Conservation (phyloP, 53 echinoderm and acorn worm genomes). For the Hippasteria phrygiana region DNA sequence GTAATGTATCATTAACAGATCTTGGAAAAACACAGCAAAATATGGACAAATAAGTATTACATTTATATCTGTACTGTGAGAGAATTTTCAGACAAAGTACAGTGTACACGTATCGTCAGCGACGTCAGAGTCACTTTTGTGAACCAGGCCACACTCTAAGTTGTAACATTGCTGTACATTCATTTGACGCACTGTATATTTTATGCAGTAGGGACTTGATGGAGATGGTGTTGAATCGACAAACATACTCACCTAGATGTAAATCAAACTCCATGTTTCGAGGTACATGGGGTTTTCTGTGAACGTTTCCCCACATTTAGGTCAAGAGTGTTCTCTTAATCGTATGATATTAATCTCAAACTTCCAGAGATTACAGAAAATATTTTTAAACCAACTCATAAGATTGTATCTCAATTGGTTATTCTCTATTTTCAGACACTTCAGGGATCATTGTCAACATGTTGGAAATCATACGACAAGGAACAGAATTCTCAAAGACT, state of each 20-base stretch:
- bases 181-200: too few species aligned
- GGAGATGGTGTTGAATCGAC: too few species aligned
- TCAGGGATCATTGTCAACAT: background rate
- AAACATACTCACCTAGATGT: slow-evolving; percentile 43
- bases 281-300: slow-evolving; percentile 17
- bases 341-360: background rate
- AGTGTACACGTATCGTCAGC: too few species aligned
- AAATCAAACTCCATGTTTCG: slow-evolving; percentile 56
- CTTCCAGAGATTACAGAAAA: background rate
- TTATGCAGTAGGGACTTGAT: too few species aligned
- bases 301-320: slow-evolving; percentile 30
- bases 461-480: background rate
- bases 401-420: background rate
- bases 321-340: background rate
- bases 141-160: too few species aligned
- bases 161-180: too few species aligned
- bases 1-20: too few species aligned
- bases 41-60: too few species aligned
- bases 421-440: background rate
- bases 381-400: background rate
- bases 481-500: background rate
- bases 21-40: too few species aligned
- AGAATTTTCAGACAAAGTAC: too few species aligned
- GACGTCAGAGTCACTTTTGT: too few species aligned
- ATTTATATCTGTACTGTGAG: too few species aligned